phyloP scores from a whole-genome alignment of 2,113 vertebrate species.

The Tor tambroides region DNA sequence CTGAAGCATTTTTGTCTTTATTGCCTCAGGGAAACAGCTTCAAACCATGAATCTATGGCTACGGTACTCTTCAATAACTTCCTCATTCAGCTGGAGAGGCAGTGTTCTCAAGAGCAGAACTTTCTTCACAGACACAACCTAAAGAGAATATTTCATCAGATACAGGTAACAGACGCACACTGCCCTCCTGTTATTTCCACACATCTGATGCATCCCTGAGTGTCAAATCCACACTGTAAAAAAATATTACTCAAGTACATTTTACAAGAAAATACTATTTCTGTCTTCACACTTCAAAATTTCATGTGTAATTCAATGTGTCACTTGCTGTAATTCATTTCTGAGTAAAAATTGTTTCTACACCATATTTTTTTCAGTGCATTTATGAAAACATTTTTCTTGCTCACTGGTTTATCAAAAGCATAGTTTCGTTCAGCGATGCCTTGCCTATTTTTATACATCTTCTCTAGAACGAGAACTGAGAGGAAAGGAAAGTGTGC shows the following conservation, averaged over 20 bases:
- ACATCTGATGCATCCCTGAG: not conserved
- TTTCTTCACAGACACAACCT: constrained; percentile 95
- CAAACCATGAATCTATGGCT: constrained; percentile 89
- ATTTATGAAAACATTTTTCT: not conserved
- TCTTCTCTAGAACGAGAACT: not conserved
- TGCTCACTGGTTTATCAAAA: not conserved
- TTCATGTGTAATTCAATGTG: not conserved
- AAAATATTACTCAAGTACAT: too few relatives aligned
- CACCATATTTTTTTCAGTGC: not conserved
- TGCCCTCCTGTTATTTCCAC: not conserved
- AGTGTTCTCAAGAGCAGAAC: constrained; percentile 89
- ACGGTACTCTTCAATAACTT: constrained; percentile 87
- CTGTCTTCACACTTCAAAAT: too few relatives aligned
- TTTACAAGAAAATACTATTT: too few relatives aligned
- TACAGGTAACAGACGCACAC: constrained; percentile 80
- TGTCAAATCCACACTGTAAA: not conserved
- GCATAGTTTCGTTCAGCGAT: not conserved
- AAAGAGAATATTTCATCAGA: constrained; percentile 91
- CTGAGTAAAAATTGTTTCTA: not conserved
- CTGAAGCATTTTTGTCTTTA: constrained; percentile 19
- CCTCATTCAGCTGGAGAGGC: constrained; percentile 88
- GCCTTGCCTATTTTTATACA: not conserved
- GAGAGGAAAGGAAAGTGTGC: not conserved
- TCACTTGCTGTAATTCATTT: not conserved
- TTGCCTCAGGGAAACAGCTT: constrained; percentile 73